Conservation (phyloP, 2,888 invertebrate genomes). For the Lasius platythorax region DNA sequence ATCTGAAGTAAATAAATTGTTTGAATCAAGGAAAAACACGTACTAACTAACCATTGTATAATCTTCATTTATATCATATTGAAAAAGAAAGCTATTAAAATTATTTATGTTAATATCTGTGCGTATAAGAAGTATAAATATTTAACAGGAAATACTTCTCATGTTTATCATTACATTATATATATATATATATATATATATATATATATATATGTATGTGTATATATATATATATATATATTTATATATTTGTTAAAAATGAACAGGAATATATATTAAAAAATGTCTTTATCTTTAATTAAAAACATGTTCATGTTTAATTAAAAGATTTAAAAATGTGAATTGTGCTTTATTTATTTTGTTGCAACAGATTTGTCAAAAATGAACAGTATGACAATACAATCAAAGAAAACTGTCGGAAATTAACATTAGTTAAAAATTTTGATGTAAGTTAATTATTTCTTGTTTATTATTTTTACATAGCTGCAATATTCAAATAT, state of each 20-base stretch:
- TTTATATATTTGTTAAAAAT: too few species aligned
- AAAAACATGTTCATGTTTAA: too few species aligned
- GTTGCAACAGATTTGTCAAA: not conserved
- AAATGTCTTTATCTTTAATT: too few species aligned
- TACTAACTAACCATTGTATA: not conserved
- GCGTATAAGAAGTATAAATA: not conserved
- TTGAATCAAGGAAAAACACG: not conserved
- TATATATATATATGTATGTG: too few species aligned
- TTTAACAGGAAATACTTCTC: not conserved
- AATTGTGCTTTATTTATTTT: not conserved
- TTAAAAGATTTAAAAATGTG: not conserved
- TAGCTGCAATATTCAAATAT: not conserved
- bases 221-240: too few species aligned
- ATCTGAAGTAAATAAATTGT: not conserved
- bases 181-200: too few species aligned
- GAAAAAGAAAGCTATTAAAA: not conserved
- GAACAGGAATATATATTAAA: not conserved
- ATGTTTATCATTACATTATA: too few species aligned
- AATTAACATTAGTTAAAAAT: conserved; percentile 7
- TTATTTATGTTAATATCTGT: not conserved
- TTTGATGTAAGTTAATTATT: not conserved
- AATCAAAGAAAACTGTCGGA: not conserved
- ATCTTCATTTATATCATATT: not conserved
- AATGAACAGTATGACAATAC: not conserved
- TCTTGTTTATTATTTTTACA: not conserved